Conservation (phyloP, 1,140 invertebrate genomes). For the Drosophila ironensis region DNA sequence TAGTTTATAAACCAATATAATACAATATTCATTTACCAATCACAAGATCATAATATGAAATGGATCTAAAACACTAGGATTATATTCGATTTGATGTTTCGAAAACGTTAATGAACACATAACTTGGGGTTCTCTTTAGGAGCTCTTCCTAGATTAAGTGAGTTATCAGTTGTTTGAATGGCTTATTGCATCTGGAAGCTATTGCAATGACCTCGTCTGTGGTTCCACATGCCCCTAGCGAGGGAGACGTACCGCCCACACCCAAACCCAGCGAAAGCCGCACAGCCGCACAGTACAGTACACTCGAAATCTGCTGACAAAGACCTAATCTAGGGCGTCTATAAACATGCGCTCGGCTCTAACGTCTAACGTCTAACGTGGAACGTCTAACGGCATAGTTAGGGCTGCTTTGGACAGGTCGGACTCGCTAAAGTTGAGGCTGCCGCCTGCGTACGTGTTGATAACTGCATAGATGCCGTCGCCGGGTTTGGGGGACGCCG, state of each 20-base stretch:
- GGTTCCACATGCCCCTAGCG: slow-evolving; percentile 4
- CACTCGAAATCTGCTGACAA: slow-evolving; percentile 77
- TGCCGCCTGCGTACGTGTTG: slow-evolving; percentile 23
- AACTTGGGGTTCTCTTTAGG: too few relatives aligned
- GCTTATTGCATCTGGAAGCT: background rate
- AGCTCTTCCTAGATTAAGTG: too few relatives aligned
- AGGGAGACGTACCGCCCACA: slow-evolving; percentile 1
- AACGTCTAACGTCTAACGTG: slow-evolving; percentile 2
- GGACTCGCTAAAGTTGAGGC: slow-evolving; percentile 12
- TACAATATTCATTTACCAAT: too few relatives aligned
- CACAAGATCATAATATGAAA: too few relatives aligned
- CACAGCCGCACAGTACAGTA: slow-evolving; percentile 49
- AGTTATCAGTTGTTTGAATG: too few relatives aligned
- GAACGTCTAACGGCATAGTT: slow-evolving; percentile 66
- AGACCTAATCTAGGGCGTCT: slow-evolving; percentile 79
- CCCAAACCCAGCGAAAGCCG: too few relatives aligned
- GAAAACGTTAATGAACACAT: too few relatives aligned
- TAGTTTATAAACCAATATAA: too few relatives aligned
- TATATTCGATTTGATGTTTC: too few relatives aligned
- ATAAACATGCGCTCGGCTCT: slow-evolving; percentile 68
- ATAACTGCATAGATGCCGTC: slow-evolving; percentile 45
- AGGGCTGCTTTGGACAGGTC: slow-evolving; percentile 70
- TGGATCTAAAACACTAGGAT: too few relatives aligned
- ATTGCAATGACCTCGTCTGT: background rate
- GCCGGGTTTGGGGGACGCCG: slow-evolving; percentile 5